phyloP scores from a whole-genome alignment of 2,888 invertebrate species.

The Hermaeophaga mercurialis region DNA sequence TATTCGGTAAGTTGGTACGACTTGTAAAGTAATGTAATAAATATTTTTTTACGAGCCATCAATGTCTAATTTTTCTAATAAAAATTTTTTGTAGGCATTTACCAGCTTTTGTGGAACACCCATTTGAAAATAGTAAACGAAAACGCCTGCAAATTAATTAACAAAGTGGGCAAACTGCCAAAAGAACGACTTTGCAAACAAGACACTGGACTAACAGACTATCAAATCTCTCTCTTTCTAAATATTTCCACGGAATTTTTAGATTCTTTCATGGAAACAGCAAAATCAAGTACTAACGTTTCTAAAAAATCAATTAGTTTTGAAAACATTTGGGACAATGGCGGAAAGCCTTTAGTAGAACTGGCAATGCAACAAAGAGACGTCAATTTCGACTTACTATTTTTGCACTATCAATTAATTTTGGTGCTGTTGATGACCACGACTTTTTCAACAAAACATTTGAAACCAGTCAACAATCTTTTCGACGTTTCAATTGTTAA shows the following conservation, averaged over 20 bases:
- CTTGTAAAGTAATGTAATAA: too few relatives aligned
- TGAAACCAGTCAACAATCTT: conserved; percentile 73
- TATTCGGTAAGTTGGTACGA: too few relatives aligned
- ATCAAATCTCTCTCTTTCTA: conserved; percentile 63
- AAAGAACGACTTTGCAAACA: conserved; percentile 83
- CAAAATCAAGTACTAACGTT: conserved; percentile 50
- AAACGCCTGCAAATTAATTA: conserved; percentile 74
- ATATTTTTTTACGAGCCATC: too few relatives aligned
- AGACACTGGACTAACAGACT: conserved; percentile 73
- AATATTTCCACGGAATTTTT: conserved; percentile 60
- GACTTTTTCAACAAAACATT: conserved; percentile 74
- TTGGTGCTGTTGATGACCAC: conserved; percentile 79
- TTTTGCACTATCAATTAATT: conserved; percentile 80
- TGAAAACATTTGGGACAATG: conserved; percentile 73
- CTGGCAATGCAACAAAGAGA: conserved; percentile 71
- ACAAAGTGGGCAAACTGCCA: conserved; percentile 82
- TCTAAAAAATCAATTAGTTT: conserved; percentile 58
- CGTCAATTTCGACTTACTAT: conserved; percentile 76
- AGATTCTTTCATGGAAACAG: conserved; percentile 57
- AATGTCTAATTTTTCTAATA: too few relatives aligned
- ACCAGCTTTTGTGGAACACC: conserved; percentile 86
- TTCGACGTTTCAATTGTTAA: conserved; percentile 75
- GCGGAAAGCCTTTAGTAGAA: conserved; percentile 70
- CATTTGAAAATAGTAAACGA: conserved; percentile 84
- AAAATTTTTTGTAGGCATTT: conserved; percentile 58